Evolutionary conservation across 2,888 invertebrate genomes (phyloP).

Genomic region (Ectemnius continuus): DNA sequence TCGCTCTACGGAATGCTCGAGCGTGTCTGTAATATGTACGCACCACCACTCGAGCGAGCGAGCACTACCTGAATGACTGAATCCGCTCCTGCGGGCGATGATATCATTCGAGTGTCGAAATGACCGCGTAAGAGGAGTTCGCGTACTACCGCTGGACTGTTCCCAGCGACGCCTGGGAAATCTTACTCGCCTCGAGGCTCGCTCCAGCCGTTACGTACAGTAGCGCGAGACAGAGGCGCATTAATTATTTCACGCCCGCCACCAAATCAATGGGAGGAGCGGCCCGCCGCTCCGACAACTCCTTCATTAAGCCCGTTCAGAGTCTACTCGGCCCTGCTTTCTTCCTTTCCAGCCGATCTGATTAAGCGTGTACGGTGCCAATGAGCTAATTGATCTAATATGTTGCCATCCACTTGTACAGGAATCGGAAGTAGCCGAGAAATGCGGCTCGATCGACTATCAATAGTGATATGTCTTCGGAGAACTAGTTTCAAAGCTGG

Average conservation of each 20-base stretch:
- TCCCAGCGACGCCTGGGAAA: constrained; percentile 31
- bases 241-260: neutral
- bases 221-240: constrained; percentile 2
- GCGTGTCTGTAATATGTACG: neutral
- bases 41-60: neutral
- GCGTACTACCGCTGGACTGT: constrained; percentile 25
- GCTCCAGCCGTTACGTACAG: constrained; percentile 25
- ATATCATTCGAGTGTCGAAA: constrained; percentile 64
- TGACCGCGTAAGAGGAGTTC: constrained; percentile 48
- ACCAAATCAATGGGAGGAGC: too few relatives aligned
- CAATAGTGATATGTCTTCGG: too few relatives aligned
- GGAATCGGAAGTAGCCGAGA: too few relatives aligned
- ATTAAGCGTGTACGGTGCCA: too few relatives aligned
- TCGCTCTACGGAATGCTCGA: neutral
- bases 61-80: constrained; percentile 48
- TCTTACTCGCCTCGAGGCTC: constrained; percentile 25
- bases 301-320: too few relatives aligned
- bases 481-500: too few relatives aligned
- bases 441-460: too few relatives aligned
- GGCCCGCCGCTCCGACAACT: too few relatives aligned
- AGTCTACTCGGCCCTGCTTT: too few relatives aligned
- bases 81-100: constrained; percentile 60
- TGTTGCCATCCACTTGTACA: too few relatives aligned
- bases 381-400: too few relatives aligned
- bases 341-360: too few relatives aligned